These are phyloP conservation scores for Bryconaethiops microstoma DNA, from an alignment of 2,797 vertebrate species.

Conservation along the genomic window DNA sequence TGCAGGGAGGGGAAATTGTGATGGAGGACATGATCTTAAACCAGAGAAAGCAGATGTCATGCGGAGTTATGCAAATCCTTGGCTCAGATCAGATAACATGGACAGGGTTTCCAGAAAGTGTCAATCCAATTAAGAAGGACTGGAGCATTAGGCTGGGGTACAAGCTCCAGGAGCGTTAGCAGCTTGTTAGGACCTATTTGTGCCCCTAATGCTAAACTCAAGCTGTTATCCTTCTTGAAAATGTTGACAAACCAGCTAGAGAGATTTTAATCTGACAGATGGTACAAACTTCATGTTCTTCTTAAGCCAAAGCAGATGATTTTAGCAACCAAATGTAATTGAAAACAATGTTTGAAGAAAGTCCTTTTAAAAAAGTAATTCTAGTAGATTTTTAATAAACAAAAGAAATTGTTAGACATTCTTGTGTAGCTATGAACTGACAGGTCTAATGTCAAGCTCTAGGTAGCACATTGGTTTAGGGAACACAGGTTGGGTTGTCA, in stretches of 20 bases:
- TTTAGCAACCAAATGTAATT: too few relatives aligned
- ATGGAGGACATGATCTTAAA: background rate
- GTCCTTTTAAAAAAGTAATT: too few relatives aligned
- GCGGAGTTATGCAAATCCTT: conserved; percentile 44
- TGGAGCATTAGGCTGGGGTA: conserved; percentile 67
- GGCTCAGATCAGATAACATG: conserved; percentile 52
- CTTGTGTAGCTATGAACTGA: too few relatives aligned
- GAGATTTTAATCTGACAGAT: conserved; percentile 67
- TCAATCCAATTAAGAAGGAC: conserved; percentile 78
- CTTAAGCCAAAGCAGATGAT: too few relatives aligned
- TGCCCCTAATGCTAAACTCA: conserved; percentile 74
- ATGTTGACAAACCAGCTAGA: conserved; percentile 62
- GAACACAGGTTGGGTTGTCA: too few relatives aligned
- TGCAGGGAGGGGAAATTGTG: background rate
- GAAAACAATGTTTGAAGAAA: too few relatives aligned
- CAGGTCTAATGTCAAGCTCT: too few relatives aligned
- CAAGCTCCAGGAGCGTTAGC: conserved; percentile 67
- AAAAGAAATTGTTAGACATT: too few relatives aligned
- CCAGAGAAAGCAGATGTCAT: conserved; percentile 64
- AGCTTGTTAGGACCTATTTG: conserved; percentile 75
- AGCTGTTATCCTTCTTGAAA: conserved; percentile 72
- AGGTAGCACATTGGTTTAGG: too few relatives aligned
- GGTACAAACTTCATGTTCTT: conserved; percentile 1
- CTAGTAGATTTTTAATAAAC: too few relatives aligned
- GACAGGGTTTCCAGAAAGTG: conserved; percentile 63